Base-by-base conservation (phyloP, 2,888 invertebrate species). In the Sphecodes monilicornis region DNA sequence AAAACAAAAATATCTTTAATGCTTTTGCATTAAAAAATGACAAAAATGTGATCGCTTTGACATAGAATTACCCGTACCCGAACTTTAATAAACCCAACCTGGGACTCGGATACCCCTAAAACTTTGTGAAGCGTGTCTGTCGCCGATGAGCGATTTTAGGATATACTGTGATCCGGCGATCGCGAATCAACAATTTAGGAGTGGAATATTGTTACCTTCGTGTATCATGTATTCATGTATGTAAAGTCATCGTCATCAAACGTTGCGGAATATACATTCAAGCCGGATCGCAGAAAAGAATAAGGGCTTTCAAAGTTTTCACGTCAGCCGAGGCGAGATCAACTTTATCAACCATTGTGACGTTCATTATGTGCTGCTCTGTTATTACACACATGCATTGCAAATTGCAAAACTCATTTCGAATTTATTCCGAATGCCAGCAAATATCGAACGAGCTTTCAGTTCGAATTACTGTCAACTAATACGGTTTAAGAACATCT, bases 391-490 rank as follows among this genome's bases (percentile, higher is more conserved):
- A 50, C 50, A 6, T 10, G 50, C n/a, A 18, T 50, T 50, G 69
- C 32, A 57, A 72, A 76, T 68, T 68, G 70, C 54, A 39, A 76
- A 83, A 57, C 71, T 82, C 74, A 76, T 76, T 82, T 76, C 66
- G 57, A 54, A 82, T 76, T 75, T 74, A 74, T 73, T 50, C 22
- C 54, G 54, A 54, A 80, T 57, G 68, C 54, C 43, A 16, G 74
- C 54, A 74, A 75, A 84, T 78, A 84, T 84, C 60, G 66, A 74
- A 74, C 74, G 74, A 74, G 84, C 73, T 84, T 69, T n/a, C n/a
- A 75, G 73, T 71, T 54, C 57, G 70, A 84, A 50, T 78, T 84
- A 54, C 46, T 32, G n/a, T 16, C 16, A 76, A 69, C 68, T 76
- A 76, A 60, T 72, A 32, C n/a, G 72, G 46, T 39, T 32, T 69